A percentile compares a stretch with the other conserved stretches of the same genome.
Evolutionary conservation across 1,140 invertebrate species (phyloP).

Genomic region (Drosophila triauraria): DNA sequence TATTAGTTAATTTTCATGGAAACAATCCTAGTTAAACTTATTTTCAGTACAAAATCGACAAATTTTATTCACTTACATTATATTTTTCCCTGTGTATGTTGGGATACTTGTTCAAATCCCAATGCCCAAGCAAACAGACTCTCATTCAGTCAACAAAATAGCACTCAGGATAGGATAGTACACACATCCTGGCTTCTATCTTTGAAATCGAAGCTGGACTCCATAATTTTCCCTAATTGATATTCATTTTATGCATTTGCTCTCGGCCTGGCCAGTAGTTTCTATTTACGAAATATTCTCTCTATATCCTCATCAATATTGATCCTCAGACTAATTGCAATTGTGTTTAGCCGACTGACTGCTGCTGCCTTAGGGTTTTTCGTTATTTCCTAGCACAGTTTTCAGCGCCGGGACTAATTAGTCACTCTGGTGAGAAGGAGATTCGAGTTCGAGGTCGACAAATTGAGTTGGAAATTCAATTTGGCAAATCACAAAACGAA

Average conservation of each 20-base stretch:
- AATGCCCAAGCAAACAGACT: slow-evolving; percentile 7
- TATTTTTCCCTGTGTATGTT: background rate
- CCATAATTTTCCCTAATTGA: slow-evolving; percentile 58
- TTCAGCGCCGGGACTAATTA: slow-evolving; percentile 46
- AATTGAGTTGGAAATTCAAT: slow-evolving; percentile 81
- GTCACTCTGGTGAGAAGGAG: slow-evolving; percentile 20
- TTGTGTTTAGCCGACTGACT: slow-evolving; percentile 1
- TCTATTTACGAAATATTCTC: slow-evolving; percentile 29
- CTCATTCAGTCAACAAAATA: slow-evolving; percentile 26
- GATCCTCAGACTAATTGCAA: slow-evolving; percentile 26
- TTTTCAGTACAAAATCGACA: background rate
- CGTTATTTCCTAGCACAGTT: slow-evolving; percentile 55
- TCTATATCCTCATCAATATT: slow-evolving; percentile 11
- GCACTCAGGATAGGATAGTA: slow-evolving; percentile 4
- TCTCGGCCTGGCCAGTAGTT: slow-evolving; percentile 3
- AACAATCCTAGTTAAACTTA: no score
- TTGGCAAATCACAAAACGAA: slow-evolving; percentile 71
- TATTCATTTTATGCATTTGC: slow-evolving; percentile 59
- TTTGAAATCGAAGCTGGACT: slow-evolving; percentile 28
- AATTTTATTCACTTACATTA: no score
- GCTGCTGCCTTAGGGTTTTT: slow-evolving; percentile 7
- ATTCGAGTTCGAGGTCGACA: slow-evolving; percentile 42
- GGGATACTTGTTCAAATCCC: slow-evolving; percentile 9
- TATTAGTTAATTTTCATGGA: background rate
- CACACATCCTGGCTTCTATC: slow-evolving; percentile 20